Evolutionary conservation across 2,888 invertebrate species (phyloP), one percentile per base, ranked within the genome.

Genomic region (Bhutanitis thaidina): DNA sequence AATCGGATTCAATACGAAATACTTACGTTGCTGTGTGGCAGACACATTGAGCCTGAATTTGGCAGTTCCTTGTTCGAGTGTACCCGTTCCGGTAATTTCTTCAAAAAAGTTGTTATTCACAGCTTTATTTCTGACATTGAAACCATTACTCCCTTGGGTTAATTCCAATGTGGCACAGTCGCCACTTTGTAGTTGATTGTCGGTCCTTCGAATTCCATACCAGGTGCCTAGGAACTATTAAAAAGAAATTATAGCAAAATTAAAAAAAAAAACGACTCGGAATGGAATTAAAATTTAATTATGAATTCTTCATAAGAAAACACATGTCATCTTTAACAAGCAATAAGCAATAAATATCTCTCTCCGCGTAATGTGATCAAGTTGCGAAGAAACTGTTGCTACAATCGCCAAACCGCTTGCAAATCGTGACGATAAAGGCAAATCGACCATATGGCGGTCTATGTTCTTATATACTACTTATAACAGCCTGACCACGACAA

Each of bases 181-280:
- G 0, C 70, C 74, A 0, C 52, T 62, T 40, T 67, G 64, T 0
- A 49, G 49, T 0, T 54, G 45, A 15, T 62, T 69, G 8, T 62
- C 69, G 0, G 77, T 56, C 14, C 77, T 67, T 7, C 62, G 56
- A 12, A 71, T 52, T 39, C 81, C 84, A 56, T 71, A 66, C 87
- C 86, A 88, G 46, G 43, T 58, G 35, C 81, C 82, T 36, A 62
- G 20, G 49, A 84, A 80, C 87, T 87, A 59, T 38, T 41, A 57
- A 12, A 32, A 34, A 34, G 12, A 7, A 27, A 7, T 3, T 20
- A 20, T 20, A 20, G 20, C 2, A 20, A 5, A 20, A 20, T 3
- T 20, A 20, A 20, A 20, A 20, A 20, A 5, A 20, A 20, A 20
- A 2, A 20, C 20, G 20, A 20, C 2, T 5, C 3, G 3, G 20